Percentiles rank a stretch among this genome's conserved stretches.
These are phyloP conservation scores for Actinia tenebrosa DNA, from an alignment of 64 coral and sea anemone genomes.

Conservation along the genomic window DNA sequence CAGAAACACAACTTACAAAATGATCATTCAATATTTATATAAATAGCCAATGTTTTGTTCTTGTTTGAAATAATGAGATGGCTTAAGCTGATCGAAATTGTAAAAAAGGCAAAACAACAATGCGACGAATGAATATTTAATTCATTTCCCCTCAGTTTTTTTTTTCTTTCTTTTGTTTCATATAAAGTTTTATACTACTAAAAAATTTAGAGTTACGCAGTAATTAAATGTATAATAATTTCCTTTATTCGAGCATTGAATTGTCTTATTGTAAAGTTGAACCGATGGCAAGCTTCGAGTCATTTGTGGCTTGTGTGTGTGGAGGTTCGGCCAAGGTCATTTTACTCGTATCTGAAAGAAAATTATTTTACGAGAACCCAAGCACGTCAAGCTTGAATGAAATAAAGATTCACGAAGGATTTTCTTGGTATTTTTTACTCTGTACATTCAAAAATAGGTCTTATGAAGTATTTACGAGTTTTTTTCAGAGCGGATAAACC, in stretches of 20 bases:
- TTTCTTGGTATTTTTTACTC: neutral
- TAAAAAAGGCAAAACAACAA: neutral
- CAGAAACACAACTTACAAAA: neutral
- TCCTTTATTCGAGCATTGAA: neutral
- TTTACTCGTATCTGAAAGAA: neutral
- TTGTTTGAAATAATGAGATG: constrained; percentile 1
- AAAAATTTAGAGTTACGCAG: neutral
- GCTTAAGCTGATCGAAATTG: neutral
- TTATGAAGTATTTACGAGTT: neutral
- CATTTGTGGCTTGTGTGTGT: neutral
- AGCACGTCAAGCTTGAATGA: neutral
- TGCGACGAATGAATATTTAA: neutral
- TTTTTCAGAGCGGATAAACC: neutral
- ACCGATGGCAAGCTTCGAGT: neutral
- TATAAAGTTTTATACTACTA: neutral
- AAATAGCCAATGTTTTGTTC: neutral
- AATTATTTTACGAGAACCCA: neutral
- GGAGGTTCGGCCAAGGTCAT: neutral
- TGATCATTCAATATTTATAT: neutral
- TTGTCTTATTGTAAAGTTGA: neutral
- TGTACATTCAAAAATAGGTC: neutral
- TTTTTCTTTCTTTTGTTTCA: neutral
- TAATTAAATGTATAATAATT: neutral
- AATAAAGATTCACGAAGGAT: neutral
- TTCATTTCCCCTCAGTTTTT: neutral